These are phyloP conservation scores for Chaetura pelagica DNA, from an alignment of 2,113 vertebrate species.

Conservation along the genomic window DNA sequence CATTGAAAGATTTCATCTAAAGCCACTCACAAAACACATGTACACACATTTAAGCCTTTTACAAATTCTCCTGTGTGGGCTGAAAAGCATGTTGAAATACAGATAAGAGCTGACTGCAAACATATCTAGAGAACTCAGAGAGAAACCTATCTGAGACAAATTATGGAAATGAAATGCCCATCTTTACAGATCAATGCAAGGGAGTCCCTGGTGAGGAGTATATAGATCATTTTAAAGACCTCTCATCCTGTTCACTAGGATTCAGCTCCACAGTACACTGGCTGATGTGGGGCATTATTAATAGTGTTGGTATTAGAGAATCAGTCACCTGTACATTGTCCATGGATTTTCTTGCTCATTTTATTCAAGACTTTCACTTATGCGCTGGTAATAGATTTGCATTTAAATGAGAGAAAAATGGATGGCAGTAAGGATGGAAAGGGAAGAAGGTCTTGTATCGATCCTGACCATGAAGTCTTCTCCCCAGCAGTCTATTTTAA, in stretches of 20 bases:
- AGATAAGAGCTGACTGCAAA: conserved; percentile 20
- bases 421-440: background rate
- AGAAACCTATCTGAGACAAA: background rate
- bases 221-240: conserved; percentile 40
- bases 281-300: background rate
- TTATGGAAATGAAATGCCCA: conserved; percentile 54
- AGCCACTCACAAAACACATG: background rate
- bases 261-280: background rate
- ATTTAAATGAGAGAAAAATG: conserved; percentile 18
- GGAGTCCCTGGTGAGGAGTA: background rate
- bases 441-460: background rate
- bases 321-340: background rate
- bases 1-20: background rate
- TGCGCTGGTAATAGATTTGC: background rate
- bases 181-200: conserved; percentile 45
- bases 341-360: background rate
- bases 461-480: background rate
- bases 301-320: background rate
- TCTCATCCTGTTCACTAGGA: background rate
- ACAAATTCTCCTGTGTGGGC: background rate
- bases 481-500: background rate
- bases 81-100: background rate
- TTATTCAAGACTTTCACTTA: background rate
- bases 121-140: background rate
- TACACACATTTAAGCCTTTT: background rate